These are phyloP conservation scores for Ptilorrhoa leucosticta DNA, from an alignment of 2,113 vertebrate species.

Conservation along the genomic window DNA sequence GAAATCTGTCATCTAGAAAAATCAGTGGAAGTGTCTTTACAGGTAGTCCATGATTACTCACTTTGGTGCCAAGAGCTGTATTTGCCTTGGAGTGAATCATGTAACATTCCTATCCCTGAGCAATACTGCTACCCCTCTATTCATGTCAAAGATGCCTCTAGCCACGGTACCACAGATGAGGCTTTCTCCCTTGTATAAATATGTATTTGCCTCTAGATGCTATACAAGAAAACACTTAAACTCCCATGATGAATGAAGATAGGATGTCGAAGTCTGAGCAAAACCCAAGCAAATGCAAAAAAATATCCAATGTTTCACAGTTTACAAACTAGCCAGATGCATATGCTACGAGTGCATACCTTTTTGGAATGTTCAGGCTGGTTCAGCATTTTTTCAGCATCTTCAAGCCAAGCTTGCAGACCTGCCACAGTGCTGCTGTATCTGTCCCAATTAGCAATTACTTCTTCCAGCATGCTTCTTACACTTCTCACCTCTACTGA, in stretches of 20 bases:
- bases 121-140: neutral
- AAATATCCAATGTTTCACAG: neutral
- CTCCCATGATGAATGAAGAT: neutral
- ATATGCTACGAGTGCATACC: constrained; percentile 56
- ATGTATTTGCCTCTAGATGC: neutral
- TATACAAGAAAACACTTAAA: neutral
- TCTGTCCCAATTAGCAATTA: constrained; percentile 89
- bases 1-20: neutral
- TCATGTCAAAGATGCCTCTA: neutral
- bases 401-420: constrained; percentile 92
- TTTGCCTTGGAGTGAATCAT: neutral
- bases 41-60: neutral
- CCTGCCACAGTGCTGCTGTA: constrained; percentile 83
- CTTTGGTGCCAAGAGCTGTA: neutral
- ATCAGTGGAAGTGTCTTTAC: neutral
- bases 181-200: neutral
- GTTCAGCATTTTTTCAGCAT: constrained; percentile 85
- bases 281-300: neutral
- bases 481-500: constrained; percentile 92
- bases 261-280: neutral
- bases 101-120: neutral
- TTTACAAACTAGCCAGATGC: neutral
- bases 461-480: constrained; percentile 93
- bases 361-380: constrained; percentile 86
- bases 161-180: neutral